Evolutionary conservation across 1,140 invertebrate genomes (phyloP), one percentile per base, ranked within the genome.

Genomic region (Lordiphosa stackelbergi): DNA sequence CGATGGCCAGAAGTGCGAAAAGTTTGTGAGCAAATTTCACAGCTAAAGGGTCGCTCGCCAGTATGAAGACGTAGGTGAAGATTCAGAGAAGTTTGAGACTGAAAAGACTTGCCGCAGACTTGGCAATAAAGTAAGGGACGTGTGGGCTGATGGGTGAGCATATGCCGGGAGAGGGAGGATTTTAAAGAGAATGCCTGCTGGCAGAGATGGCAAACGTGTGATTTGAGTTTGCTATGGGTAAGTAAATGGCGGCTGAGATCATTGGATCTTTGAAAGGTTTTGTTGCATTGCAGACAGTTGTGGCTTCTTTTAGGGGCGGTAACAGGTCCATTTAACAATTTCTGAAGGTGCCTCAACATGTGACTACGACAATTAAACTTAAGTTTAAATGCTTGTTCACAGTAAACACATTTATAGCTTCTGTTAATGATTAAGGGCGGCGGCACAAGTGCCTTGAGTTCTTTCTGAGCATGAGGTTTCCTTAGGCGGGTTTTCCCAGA

Each of bases 1-100:
- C 75, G 47, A 53, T 81, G 86, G 0, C 78, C 75, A 13, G 72
- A 85, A 34, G 81, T 85, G 4, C 78, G 91, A 74, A 92, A 92
- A 2, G 88, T 88, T 69, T 91, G 90, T 45, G 87, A 88, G 69
- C 91, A 92, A 43, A 78, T 62, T 4, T 87, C 79, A 71, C 89
- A 89, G 9, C 46, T 42, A 56, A 78, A 85, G 0, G 86, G 84
- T 8, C 63, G 69, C 16, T 75, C 72, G 0, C 79, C 75, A 4
- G 78, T 88, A 69, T 89, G 88, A 3, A 87, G 54, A 6, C 77
- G 56, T 41, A 73, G 52, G 58, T 89, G 88, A 12, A 79, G 24
- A 13, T 65, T 60, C 5, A 88, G 42, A 8, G 66, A 55, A 3
- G 66, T 55, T 22, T 54, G 68, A 0, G 69, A 53, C 0, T 57